Evolutionary conservation across 2,888 invertebrate species (phyloP).

Genomic region (Acrobasis repandana): DNA sequence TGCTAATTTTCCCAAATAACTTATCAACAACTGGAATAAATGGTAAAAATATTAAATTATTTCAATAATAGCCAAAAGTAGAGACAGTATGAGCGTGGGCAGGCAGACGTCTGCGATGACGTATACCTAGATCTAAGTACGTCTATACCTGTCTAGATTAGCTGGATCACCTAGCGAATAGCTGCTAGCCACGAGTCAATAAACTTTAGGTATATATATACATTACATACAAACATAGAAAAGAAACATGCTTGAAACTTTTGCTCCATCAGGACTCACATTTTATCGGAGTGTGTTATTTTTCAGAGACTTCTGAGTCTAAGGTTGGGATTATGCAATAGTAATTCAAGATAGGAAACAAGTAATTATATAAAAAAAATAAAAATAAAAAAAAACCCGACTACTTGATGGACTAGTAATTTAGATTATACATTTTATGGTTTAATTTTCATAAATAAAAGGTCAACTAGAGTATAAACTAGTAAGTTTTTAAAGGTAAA

Average conservation of each 20-base stretch:
- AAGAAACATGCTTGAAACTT: not conserved
- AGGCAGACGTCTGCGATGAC: constrained; percentile 61
- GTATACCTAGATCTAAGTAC: constrained; percentile 32
- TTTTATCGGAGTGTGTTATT: not conserved
- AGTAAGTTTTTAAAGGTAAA: too few species aligned
- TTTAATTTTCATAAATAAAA: too few species aligned
- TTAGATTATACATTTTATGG: too few species aligned
- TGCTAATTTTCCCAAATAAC: too few species aligned
- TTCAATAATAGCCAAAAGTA: constrained; percentile 1
- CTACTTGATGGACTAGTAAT: too few species aligned
- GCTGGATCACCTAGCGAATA: constrained; percentile 10
- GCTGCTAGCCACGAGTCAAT: constrained; percentile 44
- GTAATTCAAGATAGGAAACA: not conserved
- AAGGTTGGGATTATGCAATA: not conserved
- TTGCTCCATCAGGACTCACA: not conserved
- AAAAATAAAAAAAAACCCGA: too few species aligned
- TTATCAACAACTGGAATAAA: not conserved
- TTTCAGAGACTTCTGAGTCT: not conserved
- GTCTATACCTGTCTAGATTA: constrained; percentile 5
- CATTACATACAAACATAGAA: not conserved
- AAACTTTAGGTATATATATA: constrained; percentile 37
- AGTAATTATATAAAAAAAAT: not conserved
- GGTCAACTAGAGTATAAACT: too few species aligned
- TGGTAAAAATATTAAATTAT: not conserved
- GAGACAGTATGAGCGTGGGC: constrained; percentile 51